Base-by-base conservation (phyloP, 2,797 vertebrate genomes). In the Muscicapa striata region DNA sequence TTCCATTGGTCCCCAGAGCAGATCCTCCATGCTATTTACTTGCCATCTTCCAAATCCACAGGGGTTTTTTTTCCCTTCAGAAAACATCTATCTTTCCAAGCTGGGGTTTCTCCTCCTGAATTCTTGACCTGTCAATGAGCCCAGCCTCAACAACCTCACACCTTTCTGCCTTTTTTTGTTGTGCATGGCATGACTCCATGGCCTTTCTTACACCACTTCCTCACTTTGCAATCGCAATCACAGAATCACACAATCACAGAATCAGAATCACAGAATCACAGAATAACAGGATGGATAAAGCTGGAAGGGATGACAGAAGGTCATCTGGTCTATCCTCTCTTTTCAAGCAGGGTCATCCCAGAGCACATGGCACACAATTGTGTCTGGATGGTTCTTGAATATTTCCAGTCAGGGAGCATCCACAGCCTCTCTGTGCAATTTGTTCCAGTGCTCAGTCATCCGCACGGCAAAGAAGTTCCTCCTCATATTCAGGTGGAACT, bases 401-500 rank as follows among this genome's bases (percentile, higher is more conserved):
- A 34, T 40, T 24, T 59, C 4, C 54, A 59, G 20, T 0, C 0
- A 64, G 13, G 20, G 11, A 66, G 17, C 21, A 1, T 26, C 9
- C 29, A 66, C n/a, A 40, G 1, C 46, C 7, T 40, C 40, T 52
- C 52, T 34, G 16, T 3, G 9, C 24, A 73, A 30, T 2, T 27
- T 59, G 38, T 34, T 67, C 36, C 68, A 46, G 5, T 18, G 9
- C 24, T 58, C 6, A 2, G 30, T 26, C 52, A 52, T 20, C 29
- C 5, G 8, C 15, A n/a, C 15, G 43, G 19, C 29, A 72, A 38
- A 22, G 19, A n/a, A 54, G 6, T 15, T 64, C 23, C 58, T 72
- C 27, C 9, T 51, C 9, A 51, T 51, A 24, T 38, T 51, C 45
- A 64, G 23, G 38, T 29, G 22, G 32, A 64, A 58, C 6, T 27